Conservation (phyloP, 2,888 invertebrate genomes). For the Myathropa florea region DNA sequence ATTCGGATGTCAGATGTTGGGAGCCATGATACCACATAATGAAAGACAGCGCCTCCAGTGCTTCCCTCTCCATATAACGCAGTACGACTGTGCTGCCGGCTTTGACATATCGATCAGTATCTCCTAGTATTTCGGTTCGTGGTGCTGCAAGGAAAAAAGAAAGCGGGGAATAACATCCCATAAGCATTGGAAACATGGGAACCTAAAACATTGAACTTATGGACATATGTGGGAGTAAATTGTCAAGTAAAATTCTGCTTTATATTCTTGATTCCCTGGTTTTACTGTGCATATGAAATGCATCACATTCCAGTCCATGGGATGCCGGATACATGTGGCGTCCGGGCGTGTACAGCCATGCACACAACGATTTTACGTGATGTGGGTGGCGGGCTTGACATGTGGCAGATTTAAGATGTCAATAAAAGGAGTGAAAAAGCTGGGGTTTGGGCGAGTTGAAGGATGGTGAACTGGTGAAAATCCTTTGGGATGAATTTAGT, state of each 20-base stretch:
- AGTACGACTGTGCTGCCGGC: constrained; percentile 93
- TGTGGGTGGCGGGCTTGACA: constrained; percentile 24
- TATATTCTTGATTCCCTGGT: constrained; percentile 36
- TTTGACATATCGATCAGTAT: constrained; percentile 94
- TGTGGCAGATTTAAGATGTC: constrained; percentile 63
- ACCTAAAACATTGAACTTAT: not conserved
- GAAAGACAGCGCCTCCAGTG: constrained; percentile 94
- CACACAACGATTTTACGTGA: constrained; percentile 38
- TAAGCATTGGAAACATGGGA: constrained; percentile 10
- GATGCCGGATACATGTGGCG: not conserved
- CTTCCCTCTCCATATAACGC: constrained; percentile 93
- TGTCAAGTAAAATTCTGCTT: constrained; percentile 41
- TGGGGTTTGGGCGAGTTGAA: not conserved
- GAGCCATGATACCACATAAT: constrained; percentile 94
- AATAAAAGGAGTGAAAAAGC: constrained; percentile 62
- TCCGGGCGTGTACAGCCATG: constrained; percentile 33
- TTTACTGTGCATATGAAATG: constrained; percentile 61
- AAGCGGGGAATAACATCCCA: not conserved
- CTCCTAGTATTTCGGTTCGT: constrained; percentile 93
- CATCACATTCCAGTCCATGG: constrained; percentile 20
- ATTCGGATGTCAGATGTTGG: constrained; percentile 79
- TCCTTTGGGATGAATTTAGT: constrained; percentile 63
- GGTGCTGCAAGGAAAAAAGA: constrained; percentile 85
- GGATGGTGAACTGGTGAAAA: constrained; percentile 27
- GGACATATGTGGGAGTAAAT: constrained; percentile 20